These are phyloP conservation scores for Drosophila watanabei DNA, from an alignment of 1,140 invertebrate genomes.

Conservation along the genomic window DNA sequence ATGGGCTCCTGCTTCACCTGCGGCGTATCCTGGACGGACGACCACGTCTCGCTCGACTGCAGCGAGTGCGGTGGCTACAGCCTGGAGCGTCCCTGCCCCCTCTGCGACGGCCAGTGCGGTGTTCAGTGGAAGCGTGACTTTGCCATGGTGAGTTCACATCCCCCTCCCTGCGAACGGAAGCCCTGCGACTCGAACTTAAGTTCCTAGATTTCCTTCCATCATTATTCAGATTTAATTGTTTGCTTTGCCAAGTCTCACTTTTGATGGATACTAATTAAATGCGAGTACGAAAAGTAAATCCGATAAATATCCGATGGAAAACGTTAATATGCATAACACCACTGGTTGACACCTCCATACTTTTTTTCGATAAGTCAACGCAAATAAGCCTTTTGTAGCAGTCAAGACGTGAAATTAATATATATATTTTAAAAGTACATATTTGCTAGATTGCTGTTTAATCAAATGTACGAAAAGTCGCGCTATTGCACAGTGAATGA, in stretches of 20 bases:
- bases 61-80: slow-evolving; percentile 94
- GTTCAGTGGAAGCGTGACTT: slow-evolving; percentile 92
- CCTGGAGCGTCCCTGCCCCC: slow-evolving; percentile 90
- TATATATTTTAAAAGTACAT: slow-evolving; percentile 7
- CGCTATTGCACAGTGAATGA: neutral
- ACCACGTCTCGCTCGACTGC: slow-evolving; percentile 93
- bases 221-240: slow-evolving; percentile 6
- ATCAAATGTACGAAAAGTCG: slow-evolving; percentile 13
- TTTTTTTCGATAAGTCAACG: slow-evolving; percentile 20
- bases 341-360: slow-evolving; percentile 23
- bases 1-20: slow-evolving; percentile 92
- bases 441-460: slow-evolving; percentile 25
- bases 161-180: neutral
- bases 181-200: slow-evolving; percentile 1
- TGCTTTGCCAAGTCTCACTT: slow-evolving; percentile 16
- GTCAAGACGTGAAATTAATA: slow-evolving; percentile 7
- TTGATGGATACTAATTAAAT: slow-evolving; percentile 40
- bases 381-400: slow-evolving; percentile 23
- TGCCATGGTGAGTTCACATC: slow-evolving; percentile 88
- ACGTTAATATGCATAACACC: slow-evolving; percentile 37
- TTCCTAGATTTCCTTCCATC: slow-evolving; percentile 22
- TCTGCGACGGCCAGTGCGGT: slow-evolving; percentile 91
- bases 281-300: slow-evolving; percentile 19
- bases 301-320: slow-evolving; percentile 31
- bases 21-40: slow-evolving; percentile 93